Conservation (phyloP, 2,888 invertebrate species). For the Drosophila bunnanda region DNA sequence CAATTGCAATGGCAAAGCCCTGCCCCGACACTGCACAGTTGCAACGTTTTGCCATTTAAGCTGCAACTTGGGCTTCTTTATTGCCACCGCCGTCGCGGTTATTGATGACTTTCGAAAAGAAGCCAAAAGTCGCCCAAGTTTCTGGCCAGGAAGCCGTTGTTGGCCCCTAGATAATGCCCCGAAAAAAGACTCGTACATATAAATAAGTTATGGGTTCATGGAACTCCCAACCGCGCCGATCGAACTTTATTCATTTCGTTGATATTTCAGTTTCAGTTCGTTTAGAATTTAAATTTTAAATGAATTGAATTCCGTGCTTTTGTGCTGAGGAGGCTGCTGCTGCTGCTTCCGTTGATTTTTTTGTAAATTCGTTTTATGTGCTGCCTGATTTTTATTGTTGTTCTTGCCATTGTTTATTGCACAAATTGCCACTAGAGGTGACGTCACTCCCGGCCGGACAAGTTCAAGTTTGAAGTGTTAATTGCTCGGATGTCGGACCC, state of each 20-base stretch:
- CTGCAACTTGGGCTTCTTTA: conserved; percentile 38
- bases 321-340: conserved; percentile 27
- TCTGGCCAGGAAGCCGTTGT: conserved; percentile 46
- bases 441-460: conserved; percentile 62
- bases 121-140: conserved; percentile 48
- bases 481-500: conserved; percentile 52
- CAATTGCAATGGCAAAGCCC: conserved; percentile 47
- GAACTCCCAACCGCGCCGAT: conserved; percentile 29
- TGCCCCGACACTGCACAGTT: conserved; percentile 9
- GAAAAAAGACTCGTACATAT: conserved; percentile 15
- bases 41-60: conserved; percentile 50
- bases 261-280: conserved; percentile 34
- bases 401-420: conserved; percentile 70
- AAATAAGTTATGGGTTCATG: conserved; percentile 46
- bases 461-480: conserved; percentile 72
- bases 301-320: conserved; percentile 39
- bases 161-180: conserved; percentile 40
- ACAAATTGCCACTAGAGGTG: conserved; percentile 61
- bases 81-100: conserved; percentile 55
- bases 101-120: conserved; percentile 69
- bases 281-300: conserved; percentile 70
- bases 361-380: conserved; percentile 35
- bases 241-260: conserved; percentile 31
- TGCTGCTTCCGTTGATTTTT: conserved; percentile 50
- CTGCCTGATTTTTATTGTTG: conserved; percentile 65